Evolutionary conservation across 2,888 invertebrate genomes (phyloP).

Genomic region (Noctua fimbriata): DNA sequence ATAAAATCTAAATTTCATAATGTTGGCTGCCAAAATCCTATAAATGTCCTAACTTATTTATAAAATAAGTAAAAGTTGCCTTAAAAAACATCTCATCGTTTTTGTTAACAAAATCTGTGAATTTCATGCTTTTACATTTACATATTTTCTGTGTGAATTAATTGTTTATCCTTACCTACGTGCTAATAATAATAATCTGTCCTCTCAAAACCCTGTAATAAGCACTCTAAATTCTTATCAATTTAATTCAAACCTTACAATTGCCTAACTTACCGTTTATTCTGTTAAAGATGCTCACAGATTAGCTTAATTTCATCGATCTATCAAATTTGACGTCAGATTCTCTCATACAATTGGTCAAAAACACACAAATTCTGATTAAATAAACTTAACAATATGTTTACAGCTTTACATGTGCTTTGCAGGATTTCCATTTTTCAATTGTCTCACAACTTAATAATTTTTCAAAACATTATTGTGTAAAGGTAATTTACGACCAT

Average conservation of each 20-base stretch:
- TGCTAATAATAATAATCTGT: slow-evolving; percentile 19
- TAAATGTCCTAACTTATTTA: slow-evolving; percentile 32
- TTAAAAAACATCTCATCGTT: background rate
- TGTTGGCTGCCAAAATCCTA: slow-evolving; percentile 5
- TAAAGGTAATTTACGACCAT: slow-evolving; percentile 2
- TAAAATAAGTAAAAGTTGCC: slow-evolving; percentile 54
- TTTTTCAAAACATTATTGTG: background rate
- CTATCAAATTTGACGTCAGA: background rate
- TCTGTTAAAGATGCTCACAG: background rate
- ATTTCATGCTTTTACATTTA: background rate
- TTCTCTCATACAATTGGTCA: background rate
- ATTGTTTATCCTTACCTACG: background rate
- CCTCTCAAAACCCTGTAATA: slow-evolving; percentile 58
- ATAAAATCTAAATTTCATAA: background rate
- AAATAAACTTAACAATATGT: background rate
- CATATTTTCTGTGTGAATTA: slow-evolving; percentile 6
- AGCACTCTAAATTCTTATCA: slow-evolving; percentile 10
- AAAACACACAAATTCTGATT: background rate
- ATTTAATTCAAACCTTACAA: background rate
- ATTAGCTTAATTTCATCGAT: background rate
- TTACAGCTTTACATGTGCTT: background rate
- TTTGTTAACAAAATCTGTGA: background rate
- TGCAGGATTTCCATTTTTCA: background rate
- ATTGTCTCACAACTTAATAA: background rate
- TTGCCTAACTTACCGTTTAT: background rate